These are phyloP conservation scores for Petromus typicus DNA, from an alignment of 2,113 vertebrate genomes.

Conservation along the genomic window DNA sequence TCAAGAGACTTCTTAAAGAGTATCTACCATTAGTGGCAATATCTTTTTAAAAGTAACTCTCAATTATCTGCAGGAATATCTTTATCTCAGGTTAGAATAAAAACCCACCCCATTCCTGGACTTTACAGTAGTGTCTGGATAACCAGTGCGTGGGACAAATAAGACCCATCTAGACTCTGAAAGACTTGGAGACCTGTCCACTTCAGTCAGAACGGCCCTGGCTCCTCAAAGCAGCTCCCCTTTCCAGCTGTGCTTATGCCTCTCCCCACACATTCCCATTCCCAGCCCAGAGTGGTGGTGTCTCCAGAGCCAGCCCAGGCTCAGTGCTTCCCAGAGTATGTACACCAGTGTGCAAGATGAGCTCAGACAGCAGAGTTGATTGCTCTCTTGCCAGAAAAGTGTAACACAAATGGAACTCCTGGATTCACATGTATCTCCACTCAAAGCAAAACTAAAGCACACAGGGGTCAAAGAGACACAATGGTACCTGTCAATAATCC, in stretches of 20 bases:
- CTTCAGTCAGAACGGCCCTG: neutral
- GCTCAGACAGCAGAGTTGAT: neutral
- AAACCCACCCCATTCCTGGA: neutral
- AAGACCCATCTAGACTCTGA: neutral
- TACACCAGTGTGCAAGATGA: conserved; percentile 2
- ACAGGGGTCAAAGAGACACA: neutral
- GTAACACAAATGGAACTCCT: neutral
- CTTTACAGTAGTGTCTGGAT: neutral
- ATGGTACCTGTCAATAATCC: neutral
- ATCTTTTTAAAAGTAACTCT: conserved; percentile 38
- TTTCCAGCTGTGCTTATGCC: neutral
- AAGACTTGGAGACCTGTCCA: neutral
- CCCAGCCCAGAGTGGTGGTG: too few species aligned
- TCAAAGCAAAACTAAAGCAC: conserved; percentile 32
- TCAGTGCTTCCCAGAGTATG: neutral
- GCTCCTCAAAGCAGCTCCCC: neutral
- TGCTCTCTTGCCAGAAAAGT: neutral
- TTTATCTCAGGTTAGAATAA: conserved; percentile 22
- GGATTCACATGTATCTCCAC: neutral
- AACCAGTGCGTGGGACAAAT: neutral
- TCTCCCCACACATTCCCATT: neutral
- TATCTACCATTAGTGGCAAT: conserved; percentile 15
- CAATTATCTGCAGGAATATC: conserved; percentile 23
- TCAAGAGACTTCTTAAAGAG: conserved; percentile 52
- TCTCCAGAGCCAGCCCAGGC: neutral